These are phyloP conservation scores for Bellardia bayeri DNA, from an alignment of 2,888 invertebrate species.

Conservation along the genomic window DNA sequence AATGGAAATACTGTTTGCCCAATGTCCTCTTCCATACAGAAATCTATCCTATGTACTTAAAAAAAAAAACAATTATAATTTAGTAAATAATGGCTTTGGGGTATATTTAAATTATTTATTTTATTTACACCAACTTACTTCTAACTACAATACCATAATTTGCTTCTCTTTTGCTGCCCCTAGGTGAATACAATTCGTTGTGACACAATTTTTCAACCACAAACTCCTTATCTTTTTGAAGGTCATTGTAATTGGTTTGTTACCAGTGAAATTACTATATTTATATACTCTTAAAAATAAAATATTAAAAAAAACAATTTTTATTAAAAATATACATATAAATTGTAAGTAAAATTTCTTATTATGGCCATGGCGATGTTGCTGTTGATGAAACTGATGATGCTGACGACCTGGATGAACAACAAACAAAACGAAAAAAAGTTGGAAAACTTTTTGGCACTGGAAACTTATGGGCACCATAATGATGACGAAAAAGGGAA, in stretches of 20 bases:
- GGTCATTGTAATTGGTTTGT: conserved; percentile 24
- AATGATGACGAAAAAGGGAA: conserved; percentile 44
- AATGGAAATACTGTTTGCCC: too few relatives aligned
- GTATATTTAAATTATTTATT: too few relatives aligned
- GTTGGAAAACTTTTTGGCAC: conserved; percentile 57
- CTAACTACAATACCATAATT: neutral
- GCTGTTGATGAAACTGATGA: conserved; percentile 41
- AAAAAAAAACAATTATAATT: too few relatives aligned
- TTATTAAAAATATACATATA: conserved; percentile 32
- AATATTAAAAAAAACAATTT: neutral
- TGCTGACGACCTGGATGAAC: conserved; percentile 42
- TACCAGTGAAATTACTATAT: conserved; percentile 18
- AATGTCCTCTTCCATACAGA: too few relatives aligned
- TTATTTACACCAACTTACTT: too few relatives aligned
- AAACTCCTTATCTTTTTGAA: conserved; percentile 5
- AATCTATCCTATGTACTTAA: too few relatives aligned
- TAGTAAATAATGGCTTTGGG: too few relatives aligned
- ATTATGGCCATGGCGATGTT: conserved; percentile 32
- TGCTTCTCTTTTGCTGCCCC: neutral
- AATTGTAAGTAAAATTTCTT: conserved; percentile 26
- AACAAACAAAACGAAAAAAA: conserved; percentile 23
- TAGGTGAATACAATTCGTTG: neutral
- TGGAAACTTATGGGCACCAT: conserved; percentile 15
- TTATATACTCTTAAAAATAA: neutral
- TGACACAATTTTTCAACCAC: neutral